Evolutionary conservation across 1,140 invertebrate genomes (phyloP).

Genomic region (Paramacrobiotus metropolitanus): DNA sequence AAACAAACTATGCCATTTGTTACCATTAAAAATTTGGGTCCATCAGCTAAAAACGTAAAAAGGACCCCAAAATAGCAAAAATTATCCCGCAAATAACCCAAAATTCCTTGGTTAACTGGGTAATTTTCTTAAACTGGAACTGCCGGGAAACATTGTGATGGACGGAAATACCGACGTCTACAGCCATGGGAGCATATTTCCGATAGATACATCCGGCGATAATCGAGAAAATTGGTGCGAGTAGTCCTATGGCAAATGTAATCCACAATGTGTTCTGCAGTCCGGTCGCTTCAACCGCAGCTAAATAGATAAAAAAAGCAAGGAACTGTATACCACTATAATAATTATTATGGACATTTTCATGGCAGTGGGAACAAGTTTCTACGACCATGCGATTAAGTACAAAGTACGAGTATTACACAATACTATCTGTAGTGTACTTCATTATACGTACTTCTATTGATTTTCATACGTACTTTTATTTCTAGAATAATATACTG

Average conservation of each 20-base stretch:
- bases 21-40: not conserved
- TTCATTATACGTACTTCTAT: too few species aligned
- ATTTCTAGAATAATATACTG: too few species aligned
- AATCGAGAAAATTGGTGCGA: not conserved
- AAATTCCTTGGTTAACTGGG: not conserved
- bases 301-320: too few species aligned
- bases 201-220: not conserved
- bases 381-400: too few species aligned
- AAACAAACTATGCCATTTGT: not conserved
- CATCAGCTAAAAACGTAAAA: not conserved
- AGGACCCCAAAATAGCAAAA: not conserved
- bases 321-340: too few species aligned
- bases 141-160: not conserved
- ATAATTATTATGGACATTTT: too few species aligned
- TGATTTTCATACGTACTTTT: too few species aligned
- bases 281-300: not conserved
- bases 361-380: too few species aligned
- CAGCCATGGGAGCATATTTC: not conserved
- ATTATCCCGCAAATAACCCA: not conserved
- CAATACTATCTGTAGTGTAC: too few species aligned
- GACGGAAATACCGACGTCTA: not conserved
- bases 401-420: too few species aligned
- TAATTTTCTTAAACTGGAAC: not conserved
- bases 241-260: not conserved
- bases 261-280: not conserved